These are phyloP conservation scores for Pimpla rufipes DNA, from an alignment of 2,888 invertebrate genomes.

Conservation along the genomic window DNA sequence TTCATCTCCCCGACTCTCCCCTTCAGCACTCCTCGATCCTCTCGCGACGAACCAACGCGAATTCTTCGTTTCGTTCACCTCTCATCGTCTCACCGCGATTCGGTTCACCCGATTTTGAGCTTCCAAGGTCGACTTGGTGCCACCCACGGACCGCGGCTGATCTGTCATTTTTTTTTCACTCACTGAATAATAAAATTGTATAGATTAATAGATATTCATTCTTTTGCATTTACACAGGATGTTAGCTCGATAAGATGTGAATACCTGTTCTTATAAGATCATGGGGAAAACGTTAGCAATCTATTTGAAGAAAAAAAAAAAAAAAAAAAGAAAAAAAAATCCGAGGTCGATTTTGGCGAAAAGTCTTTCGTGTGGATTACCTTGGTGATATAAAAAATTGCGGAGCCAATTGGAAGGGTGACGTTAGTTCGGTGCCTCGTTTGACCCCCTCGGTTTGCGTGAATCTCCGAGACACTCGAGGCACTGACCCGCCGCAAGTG, in stretches of 20 bases:
- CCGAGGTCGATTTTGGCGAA: too few relatives aligned
- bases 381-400: too few relatives aligned
- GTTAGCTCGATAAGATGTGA: too few relatives aligned
- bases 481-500: neutral
- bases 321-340: too few relatives aligned
- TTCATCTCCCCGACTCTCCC: neutral
- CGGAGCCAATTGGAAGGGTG: too few relatives aligned
- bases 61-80: slow-evolving; percentile 3
- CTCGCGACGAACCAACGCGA: neutral
- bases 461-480: neutral
- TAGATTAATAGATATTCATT: neutral
- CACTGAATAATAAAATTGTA: neutral
- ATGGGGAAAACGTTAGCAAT: too few relatives aligned
- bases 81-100: neutral
- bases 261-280: too few relatives aligned
- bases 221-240: too few relatives aligned
- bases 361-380: too few relatives aligned
- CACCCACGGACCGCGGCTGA: neutral
- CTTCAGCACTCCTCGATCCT: neutral
- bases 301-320: too few relatives aligned
- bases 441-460: neutral
- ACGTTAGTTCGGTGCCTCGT: neutral
- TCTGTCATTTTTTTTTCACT: slow-evolving; percentile 1
- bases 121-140: neutral
- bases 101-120: neutral